Conservation (phyloP, 1,140 invertebrate species). For the Zelostemma sp. region DNA sequence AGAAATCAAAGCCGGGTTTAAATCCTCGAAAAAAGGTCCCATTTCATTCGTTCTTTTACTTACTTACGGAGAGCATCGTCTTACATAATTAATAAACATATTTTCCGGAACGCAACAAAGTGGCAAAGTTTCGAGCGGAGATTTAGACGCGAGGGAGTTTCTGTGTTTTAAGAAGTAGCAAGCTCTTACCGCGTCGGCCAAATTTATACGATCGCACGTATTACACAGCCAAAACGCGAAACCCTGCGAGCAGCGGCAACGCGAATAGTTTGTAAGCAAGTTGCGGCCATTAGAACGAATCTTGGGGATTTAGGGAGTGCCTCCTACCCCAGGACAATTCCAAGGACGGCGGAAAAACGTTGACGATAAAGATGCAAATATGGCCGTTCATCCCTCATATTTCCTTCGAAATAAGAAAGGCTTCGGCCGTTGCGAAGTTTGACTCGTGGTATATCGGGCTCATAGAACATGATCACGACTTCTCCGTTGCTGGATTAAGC, state of each 20-base stretch:
- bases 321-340: constrained; percentile 26
- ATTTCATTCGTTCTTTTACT: too few relatives aligned
- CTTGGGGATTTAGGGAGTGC: constrained; percentile 66
- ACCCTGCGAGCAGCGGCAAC: constrained; percentile 45
- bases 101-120: constrained; percentile 51
- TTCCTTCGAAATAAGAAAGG: constrained; percentile 10
- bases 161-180: constrained; percentile 52
- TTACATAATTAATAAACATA: constrained; percentile 58
- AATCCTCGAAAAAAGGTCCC: too few relatives aligned
- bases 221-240: constrained; percentile 46
- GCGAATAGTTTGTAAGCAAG: constrained; percentile 67
- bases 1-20: too few relatives aligned
- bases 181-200: constrained; percentile 34
- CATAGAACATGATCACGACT: constrained; percentile 47
- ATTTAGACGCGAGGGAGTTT: constrained; percentile 52
- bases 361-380: background rate
- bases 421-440: constrained; percentile 3
- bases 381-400: background rate
- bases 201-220: constrained; percentile 64
- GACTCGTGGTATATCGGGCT: constrained; percentile 43
- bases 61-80: constrained; percentile 24
- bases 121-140: constrained; percentile 54
- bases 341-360: constrained; percentile 28
- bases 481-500: constrained; percentile 62
- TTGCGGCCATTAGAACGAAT: constrained; percentile 70